Conservation (phyloP, 2,113 vertebrate genomes). For the Oreocharis arfaki region DNA sequence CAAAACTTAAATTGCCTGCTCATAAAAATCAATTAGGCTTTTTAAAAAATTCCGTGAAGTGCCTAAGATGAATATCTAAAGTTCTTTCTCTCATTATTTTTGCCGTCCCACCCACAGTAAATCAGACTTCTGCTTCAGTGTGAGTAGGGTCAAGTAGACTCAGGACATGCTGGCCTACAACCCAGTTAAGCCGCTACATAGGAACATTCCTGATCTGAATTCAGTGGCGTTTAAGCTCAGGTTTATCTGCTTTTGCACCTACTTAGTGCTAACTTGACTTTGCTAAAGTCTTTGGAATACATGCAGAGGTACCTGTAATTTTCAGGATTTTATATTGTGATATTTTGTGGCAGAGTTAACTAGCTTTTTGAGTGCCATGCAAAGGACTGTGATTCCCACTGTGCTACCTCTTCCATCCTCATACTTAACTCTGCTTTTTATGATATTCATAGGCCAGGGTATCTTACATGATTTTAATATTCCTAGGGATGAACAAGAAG, state of each 20-base stretch:
- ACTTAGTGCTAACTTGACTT: not conserved
- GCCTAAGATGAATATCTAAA: not conserved
- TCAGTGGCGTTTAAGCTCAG: not conserved
- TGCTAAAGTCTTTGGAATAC: not conserved
- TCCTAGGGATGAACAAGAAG: constrained; percentile 91
- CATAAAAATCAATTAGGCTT: not conserved
- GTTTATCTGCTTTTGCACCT: not conserved
- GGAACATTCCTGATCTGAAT: not conserved
- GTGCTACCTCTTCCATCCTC: not conserved
- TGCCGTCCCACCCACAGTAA: not conserved
- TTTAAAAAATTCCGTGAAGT: not conserved
- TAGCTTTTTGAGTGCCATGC: not conserved
- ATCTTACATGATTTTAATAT: constrained; percentile 35
- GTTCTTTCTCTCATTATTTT: not conserved
- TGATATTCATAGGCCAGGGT: not conserved
- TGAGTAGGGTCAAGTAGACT: not conserved
- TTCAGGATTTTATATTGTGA: not conserved
- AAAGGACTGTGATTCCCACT: not conserved
- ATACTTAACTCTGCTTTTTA: not conserved
- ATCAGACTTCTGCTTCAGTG: not conserved
- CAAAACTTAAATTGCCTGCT: not conserved
- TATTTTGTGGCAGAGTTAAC: not conserved
- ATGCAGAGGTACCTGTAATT: not conserved
- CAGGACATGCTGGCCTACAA: not conserved
- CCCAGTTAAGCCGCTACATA: not conserved